Evolutionary conservation across 2,888 invertebrate species (phyloP).

Genomic region (Bruchidius siliquastri): DNA sequence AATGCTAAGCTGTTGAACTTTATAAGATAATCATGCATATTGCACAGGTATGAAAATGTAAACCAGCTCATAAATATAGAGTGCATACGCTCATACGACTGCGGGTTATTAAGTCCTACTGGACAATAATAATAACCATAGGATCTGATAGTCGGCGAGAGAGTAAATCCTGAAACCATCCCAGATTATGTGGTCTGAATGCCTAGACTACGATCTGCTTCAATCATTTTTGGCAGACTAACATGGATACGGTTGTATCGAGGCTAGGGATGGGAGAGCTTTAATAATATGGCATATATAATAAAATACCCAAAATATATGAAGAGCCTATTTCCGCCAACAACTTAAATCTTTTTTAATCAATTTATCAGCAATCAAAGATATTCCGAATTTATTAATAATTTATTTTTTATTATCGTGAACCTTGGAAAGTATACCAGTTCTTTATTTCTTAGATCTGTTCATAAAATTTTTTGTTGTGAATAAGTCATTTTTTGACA

Average conservation of each 20-base stretch:
- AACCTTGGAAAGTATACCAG: no score
- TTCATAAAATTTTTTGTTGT: no score
- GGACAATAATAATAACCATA: neutral
- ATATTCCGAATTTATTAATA: no score
- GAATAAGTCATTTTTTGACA: no score
- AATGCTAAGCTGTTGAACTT: neutral
- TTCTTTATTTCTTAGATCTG: no score
- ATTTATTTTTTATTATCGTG: no score
- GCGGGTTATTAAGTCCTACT: neutral
- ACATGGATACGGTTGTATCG: neutral
- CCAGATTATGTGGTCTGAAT: neutral
- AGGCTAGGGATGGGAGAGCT: neutral
- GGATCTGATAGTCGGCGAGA: neutral
- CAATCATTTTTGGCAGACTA: conserved; percentile 44
- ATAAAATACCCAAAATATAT: no score
- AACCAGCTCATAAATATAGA: neutral
- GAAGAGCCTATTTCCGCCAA: no score
- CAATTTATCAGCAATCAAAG: no score
- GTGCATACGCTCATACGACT: neutral
- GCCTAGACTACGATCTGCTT: conserved; percentile 16
- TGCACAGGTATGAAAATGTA: neutral
- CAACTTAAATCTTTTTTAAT: no score
- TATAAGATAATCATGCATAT: neutral
- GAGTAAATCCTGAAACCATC: neutral
- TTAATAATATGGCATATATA: no score